Evolutionary conservation across 2,113 vertebrate genomes (phyloP), one percentile per base, ranked within the genome.

Genomic region (Gallinago paraguaiae): DNA sequence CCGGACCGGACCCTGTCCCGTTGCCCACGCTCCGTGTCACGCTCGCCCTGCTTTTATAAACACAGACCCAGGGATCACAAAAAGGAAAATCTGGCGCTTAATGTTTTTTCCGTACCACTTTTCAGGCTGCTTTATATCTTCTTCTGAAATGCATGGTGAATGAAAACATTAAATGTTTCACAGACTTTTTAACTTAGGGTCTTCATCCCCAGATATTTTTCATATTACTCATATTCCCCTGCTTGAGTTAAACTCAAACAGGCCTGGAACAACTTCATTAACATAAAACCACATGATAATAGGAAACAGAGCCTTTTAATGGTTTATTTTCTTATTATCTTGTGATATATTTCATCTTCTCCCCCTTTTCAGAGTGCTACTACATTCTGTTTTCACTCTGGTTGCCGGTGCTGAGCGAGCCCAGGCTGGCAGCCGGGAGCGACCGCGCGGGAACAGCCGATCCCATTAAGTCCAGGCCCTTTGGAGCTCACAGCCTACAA

Each of bases 271-370:
- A 97, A 97, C 97, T 97, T 97, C 97, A 97, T 97, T 97, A 97
- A 97, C 97, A 97, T 97, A 97, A 97, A 97, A 97, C 97, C 97
- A 97, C 97, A 97, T 97, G 97, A 97, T 97, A 97, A 97, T 97
- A 91, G 93, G 94, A 97, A 97, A 96, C 97, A 97, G 97, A 97
- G 85, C 94, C 77, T 93, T 96, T 97, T 97, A 97, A 97, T 97
- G 97, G 97, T 97, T 97, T 97, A 97, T 97, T 97, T 97, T 97
- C 95, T 94, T 97, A 97, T 97, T 97, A 97, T 97, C 97, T 97
- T 96, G 82, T 96, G 97, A 97, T 96, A 97, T 96, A 97, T 97
- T 97, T 97, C 96, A 97, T 97, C 96, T 94, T 96, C 85, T 82
- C 95, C 86, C 94, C 79, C 91, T 92, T 74, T 75, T 57, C 78